Conservation (phyloP, 2,888 invertebrate species). For the Zygothrica quintamaculata region DNA sequence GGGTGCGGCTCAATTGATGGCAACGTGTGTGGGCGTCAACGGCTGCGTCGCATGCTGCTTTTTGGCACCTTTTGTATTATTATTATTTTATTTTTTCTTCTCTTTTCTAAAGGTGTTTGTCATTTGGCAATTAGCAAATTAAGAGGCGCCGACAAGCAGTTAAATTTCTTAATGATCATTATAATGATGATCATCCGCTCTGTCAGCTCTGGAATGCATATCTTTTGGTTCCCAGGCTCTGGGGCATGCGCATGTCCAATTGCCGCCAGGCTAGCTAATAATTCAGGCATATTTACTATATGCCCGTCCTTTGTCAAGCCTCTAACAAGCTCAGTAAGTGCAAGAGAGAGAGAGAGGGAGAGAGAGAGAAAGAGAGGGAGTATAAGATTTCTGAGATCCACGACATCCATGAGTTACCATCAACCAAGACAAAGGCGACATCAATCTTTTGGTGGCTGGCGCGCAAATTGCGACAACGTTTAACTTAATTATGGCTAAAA, state of each 20-base stretch:
- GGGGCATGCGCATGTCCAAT: conserved; percentile 72
- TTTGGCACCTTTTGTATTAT: conserved; percentile 59
- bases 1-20: conserved; percentile 26
- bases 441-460: conserved; percentile 67
- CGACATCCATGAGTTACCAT: conserved; percentile 23
- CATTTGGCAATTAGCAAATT: conserved; percentile 75
- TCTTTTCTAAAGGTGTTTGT: conserved; percentile 38
- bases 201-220: conserved; percentile 35
- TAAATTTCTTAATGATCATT: conserved; percentile 12
- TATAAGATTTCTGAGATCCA: conserved; percentile 30
- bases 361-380: conserved; percentile 5
- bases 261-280: conserved; percentile 64
- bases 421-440: conserved; percentile 67
- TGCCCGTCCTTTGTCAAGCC: conserved; percentile 57
- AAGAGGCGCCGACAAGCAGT: conserved; percentile 53
- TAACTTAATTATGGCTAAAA: conserved; percentile 80
- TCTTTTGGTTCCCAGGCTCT: conserved; percentile 64
- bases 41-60: conserved; percentile 45
- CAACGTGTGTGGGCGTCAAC: conserved; percentile 61
- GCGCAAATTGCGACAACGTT: conserved; percentile 80
- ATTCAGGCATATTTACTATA: conserved; percentile 74
- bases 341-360: not conserved
- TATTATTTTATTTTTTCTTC: conserved; percentile 11
- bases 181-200: conserved; percentile 15
- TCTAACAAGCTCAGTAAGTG: conserved; percentile 58